Evolutionary conservation across 1,140 invertebrate species (phyloP).

Genomic region (Drosophila navojoa): DNA sequence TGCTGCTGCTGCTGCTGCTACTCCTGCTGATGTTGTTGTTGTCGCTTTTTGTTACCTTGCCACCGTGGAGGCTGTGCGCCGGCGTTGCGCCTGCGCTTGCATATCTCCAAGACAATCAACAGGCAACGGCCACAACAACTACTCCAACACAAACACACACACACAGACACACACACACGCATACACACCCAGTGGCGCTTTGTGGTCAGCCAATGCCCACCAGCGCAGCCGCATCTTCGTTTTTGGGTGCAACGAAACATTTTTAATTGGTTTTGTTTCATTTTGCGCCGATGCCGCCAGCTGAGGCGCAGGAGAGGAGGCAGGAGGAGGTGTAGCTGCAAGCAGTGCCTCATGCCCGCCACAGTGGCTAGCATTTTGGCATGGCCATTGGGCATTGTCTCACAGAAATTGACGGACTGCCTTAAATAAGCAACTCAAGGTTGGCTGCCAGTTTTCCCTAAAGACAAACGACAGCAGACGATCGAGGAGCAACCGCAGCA

Average conservation of each 20-base stretch:
- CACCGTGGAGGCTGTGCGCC: constrained; percentile 77
- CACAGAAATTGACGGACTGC: constrained; percentile 73
- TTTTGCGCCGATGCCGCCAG: constrained; percentile 68
- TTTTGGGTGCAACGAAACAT: constrained; percentile 83
- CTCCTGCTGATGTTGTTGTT: constrained; percentile 59
- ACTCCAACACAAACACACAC: constrained; percentile 13
- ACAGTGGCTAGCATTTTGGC: constrained; percentile 77
- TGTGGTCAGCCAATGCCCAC: constrained; percentile 54
- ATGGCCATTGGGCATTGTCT: constrained; percentile 67
- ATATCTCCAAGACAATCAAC: constrained; percentile 80
- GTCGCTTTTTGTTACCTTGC: constrained; percentile 78
- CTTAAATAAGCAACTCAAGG: constrained; percentile 81
- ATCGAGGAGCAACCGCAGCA: constrained; percentile 1
- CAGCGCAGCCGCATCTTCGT: constrained; percentile 68
- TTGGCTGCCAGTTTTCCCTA: constrained; percentile 80
- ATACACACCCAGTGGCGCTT: constrained; percentile 64
- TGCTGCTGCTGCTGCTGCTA: constrained; percentile 8
- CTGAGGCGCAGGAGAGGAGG: neutral
- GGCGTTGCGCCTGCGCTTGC: constrained; percentile 72
- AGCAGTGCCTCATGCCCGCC: constrained; percentile 47
- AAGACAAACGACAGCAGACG: constrained; percentile 56
- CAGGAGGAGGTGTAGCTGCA: neutral
- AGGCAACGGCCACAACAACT: constrained; percentile 49
- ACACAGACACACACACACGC: constrained; percentile 1
- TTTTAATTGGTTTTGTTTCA: constrained; percentile 83